Percentiles rank a stretch among this genome's conserved stretches.
phyloP scores from a whole-genome alignment of 2,113 vertebrate species.

The Archocentrus centrarchus region DNA sequence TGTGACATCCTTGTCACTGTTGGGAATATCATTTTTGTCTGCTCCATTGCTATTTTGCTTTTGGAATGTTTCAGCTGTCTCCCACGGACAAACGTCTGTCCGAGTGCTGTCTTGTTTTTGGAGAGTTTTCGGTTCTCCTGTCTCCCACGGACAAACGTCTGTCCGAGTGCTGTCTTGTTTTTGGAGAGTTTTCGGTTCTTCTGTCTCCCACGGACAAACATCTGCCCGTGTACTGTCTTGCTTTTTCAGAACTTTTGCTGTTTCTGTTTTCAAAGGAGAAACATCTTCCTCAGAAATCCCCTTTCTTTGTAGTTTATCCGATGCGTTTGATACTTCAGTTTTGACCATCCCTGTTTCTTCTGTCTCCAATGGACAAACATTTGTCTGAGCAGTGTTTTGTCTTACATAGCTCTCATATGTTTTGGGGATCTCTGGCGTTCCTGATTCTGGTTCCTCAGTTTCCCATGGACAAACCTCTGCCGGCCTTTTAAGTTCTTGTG shows the following conservation, averaged over 20 bases:
- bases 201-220: slow-evolving; percentile 70
- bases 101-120: not conserved
- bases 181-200: not conserved
- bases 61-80: not conserved
- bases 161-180: not conserved
- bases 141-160: slow-evolving; percentile 64
- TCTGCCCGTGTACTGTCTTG: slow-evolving; percentile 9
- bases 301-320: not conserved
- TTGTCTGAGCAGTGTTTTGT: not conserved
- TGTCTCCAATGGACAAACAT: slow-evolving; percentile 68
- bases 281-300: slow-evolving; percentile 15
- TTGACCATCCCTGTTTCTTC: not conserved
- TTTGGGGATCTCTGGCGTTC: slow-evolving; percentile 3
- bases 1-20: slow-evolving; percentile 19
- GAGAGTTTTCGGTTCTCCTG: slow-evolving; percentile 9
- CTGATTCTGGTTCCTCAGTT: slow-evolving; percentile 18
- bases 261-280: slow-evolving; percentile 59
- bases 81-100: slow-evolving; percentile 52
- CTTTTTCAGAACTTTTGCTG: slow-evolving; percentile 20
- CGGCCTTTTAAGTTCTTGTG: slow-evolving; percentile 16
- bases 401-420: not conserved
- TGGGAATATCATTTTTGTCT: not conserved
- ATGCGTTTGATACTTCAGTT: slow-evolving; percentile 4
- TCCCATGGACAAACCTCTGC: slow-evolving; percentile 72
- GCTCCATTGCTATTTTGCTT: slow-evolving; percentile 18